Evolutionary conservation across 2,113 vertebrate genomes (phyloP), one percentile per base, ranked within the genome.

Genomic region (Eurypyga helias): DNA sequence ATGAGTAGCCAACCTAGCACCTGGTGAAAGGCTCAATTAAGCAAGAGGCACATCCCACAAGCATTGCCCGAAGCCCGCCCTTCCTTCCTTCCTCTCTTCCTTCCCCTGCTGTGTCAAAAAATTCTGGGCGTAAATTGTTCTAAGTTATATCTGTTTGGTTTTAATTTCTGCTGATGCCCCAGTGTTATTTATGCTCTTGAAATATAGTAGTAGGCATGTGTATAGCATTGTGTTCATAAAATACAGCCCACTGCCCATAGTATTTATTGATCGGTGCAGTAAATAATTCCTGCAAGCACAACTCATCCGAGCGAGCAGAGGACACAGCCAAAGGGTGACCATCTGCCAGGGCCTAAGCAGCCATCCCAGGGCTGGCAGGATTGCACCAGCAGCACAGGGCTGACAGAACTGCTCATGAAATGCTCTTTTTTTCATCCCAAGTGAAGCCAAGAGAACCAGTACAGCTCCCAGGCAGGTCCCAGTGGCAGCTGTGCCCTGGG

Each of bases 271-370:
- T 52, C 64, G 6, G 16, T 0, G 54, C 78, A 36, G 71, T 88
- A 93, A 97, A 90, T 92, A 86, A 93, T 70, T 51, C 71, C 92
- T 92, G 61, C 38, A 13, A 88, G 82, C 82, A 86, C 93, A 80
- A 64, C 64, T 92, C 79, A 93, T 66, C 79, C 11, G 1, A 75
- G 28, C 3, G 2, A 94, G 85, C 79, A 80, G 79, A 65, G 33
- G 85, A 72, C 14, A 0, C 2, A 5, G 21, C 38, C 8, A 1
- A 43, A 69, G 66, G 71, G 90, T 91, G 87, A 87, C 89, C 94
- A 83, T 92, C 85, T 94, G 95, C 87, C 84, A 81, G 60, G 25
- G 20, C n/a, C 54, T 13, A 6, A 36, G 17, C 31, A 28, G 4
- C 52, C 34, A 67, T 57, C 6, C 54, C 93, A 69, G 43, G 28